These are phyloP conservation scores for Protophormia terraenovae DNA, from an alignment of 2,888 invertebrate genomes.

Conservation along the genomic window DNA sequence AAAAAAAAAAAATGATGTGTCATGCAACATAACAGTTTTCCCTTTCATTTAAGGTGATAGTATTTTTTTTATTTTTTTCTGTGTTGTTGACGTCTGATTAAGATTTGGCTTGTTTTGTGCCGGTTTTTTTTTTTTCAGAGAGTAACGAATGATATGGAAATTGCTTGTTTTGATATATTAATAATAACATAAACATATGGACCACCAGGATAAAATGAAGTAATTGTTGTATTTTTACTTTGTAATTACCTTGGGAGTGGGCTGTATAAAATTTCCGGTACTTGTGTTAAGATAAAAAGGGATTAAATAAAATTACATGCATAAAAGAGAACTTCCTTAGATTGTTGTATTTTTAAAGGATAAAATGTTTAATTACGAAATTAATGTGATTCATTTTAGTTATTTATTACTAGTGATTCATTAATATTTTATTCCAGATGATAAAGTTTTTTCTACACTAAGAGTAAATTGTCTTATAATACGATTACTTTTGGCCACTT, in stretches of 20 bases:
- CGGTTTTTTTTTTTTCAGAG: background rate
- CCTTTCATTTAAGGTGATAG: conserved; percentile 50
- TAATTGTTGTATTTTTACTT: background rate
- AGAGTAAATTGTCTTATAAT: no score
- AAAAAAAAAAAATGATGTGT: conserved; percentile 55
- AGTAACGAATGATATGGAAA: conserved; percentile 2
- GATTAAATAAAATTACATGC: background rate
- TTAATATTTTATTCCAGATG: no score
- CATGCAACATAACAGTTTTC: conserved; percentile 57
- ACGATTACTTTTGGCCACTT: no score
- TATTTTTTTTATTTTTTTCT: background rate
- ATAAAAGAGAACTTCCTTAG: background rate
- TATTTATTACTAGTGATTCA: no score
- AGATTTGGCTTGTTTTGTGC: background rate
- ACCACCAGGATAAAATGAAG: conserved; percentile 1
- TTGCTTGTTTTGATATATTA: conserved; percentile 37
- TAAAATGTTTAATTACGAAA: no score
- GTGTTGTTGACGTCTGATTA: conserved; percentile 14
- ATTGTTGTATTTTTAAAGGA: no score
- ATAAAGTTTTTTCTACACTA: no score
- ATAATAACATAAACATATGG: conserved; percentile 11
- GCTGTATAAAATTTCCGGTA: background rate
- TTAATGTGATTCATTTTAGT: no score
- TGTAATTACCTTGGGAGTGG: background rate
- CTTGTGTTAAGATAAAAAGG: background rate